Evolutionary conservation across 2,888 invertebrate genomes (phyloP), one percentile per base, ranked within the genome.

Genomic region (Euclidia mi): DNA sequence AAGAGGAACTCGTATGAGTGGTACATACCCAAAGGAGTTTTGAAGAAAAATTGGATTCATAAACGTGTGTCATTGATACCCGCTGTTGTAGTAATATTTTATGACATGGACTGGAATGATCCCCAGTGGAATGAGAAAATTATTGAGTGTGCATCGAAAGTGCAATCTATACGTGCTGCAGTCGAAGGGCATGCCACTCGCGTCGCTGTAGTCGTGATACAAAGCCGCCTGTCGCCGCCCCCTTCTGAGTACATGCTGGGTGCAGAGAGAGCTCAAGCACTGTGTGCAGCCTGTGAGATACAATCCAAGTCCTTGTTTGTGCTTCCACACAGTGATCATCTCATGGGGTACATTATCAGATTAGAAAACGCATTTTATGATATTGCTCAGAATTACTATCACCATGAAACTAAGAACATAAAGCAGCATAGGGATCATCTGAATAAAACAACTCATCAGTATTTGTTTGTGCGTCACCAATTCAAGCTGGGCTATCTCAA

Each of bases 91-190:
- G 98, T 99, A 1, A 96, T 99, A 61, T 99, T 99, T 90, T 98
- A 98, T 87, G 99, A 99, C 81, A 96, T 99, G 84, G 99, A 99
- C 90, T 99, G 99, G 99, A 98, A 98, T 85, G 99, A 99, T 90
- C 95, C 96, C 0, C 96, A 97, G 65, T 99, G 99, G 99, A 97
- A 97, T 72, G 99, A 99, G 73, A 99, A 98, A 84, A 98, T 98
- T 82, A 96, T 98, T 77, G 99, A 99, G 88, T 99, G 99, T 90
- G 97, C 98, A 6, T 97, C 98, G 0, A 95, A 97, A 76, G 97
- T 99, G 28, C 98, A 98, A 85, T 96, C 97, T 0, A 95, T 98
- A 65, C 96, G 97, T 72, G 96, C 96, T 34, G 96, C 96, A 1
- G 94, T 97, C 38, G 96, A 97, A 81, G 97, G 96, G 0, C 95